These are phyloP conservation scores for Pristis pectinata DNA, from an alignment of 2,797 vertebrate species.

Conservation along the genomic window DNA sequence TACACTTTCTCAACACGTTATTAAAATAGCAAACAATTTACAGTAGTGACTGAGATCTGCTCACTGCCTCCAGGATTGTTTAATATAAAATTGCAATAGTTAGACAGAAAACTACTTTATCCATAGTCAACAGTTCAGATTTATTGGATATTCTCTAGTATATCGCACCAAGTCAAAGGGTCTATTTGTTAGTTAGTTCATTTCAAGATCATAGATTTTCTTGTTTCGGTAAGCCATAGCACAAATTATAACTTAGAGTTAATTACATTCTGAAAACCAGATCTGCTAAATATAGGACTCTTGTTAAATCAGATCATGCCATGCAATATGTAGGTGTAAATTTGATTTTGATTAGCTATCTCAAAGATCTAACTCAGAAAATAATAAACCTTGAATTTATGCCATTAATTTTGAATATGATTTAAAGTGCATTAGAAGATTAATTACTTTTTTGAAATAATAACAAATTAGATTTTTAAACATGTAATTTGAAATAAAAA, in stretches of 20 bases:
- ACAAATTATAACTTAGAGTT: not conserved
- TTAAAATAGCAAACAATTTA: not conserved
- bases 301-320: not conserved
- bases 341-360: constrained; percentile 19
- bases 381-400: not conserved
- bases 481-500: not conserved
- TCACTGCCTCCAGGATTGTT: not conserved
- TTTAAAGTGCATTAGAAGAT: not conserved
- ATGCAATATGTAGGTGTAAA: not conserved
- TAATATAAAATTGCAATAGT: not conserved
- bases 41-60: not conserved
- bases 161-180: not conserved
- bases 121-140: not conserved
- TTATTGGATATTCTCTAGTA: not conserved
- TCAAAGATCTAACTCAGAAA: not conserved
- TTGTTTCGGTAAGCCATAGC: not conserved
- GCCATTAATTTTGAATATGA: not conserved
- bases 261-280: not conserved
- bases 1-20: not conserved
- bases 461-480: not conserved
- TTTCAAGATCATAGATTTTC: not conserved
- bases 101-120: not conserved
- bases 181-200: not conserved
- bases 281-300: constrained; percentile 20
- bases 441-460: not conserved